These are phyloP conservation scores for Saimiri boliviensis DNA, from an alignment of 2,113 vertebrate species.

Conservation along the genomic window DNA sequence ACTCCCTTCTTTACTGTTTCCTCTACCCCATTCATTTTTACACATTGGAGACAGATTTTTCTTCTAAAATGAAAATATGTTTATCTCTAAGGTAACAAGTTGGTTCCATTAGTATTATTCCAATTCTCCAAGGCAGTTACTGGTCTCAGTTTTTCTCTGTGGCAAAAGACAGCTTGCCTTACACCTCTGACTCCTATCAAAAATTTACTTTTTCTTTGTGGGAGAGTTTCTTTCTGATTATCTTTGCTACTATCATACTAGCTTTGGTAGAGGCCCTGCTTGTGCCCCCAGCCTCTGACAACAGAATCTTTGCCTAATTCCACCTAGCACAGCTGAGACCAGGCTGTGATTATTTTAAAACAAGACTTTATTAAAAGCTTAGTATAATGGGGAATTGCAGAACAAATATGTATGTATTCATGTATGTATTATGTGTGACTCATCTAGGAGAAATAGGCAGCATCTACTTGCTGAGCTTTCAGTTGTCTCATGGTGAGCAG, in stretches of 20 bases:
- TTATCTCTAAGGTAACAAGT: background rate
- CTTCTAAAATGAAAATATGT: background rate
- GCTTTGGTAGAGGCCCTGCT: background rate
- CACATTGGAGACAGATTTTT: background rate
- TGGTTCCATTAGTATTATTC: background rate
- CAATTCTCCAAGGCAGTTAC: background rate
- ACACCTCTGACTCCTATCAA: background rate
- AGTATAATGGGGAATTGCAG: background rate
- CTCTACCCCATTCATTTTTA: background rate
- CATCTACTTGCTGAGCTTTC: background rate
- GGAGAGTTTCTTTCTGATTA: constrained; percentile 4
- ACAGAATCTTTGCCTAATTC: constrained; percentile 16
- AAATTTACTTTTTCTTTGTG: background rate
- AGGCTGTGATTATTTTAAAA: background rate
- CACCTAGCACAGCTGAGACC: background rate
- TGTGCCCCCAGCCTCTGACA: background rate
- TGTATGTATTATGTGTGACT: background rate
- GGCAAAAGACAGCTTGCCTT: background rate
- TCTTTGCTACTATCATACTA: background rate
- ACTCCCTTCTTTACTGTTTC: background rate
- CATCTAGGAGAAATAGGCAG: background rate
- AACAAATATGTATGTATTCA: background rate
- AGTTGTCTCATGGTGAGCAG: background rate
- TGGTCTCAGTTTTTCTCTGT: background rate
- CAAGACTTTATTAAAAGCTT: constrained; percentile 7